Percentiles rank a stretch among this genome's conserved stretches.
Conservation (phyloP, 2,797 vertebrate species). For the Anguilla marmorata region DNA sequence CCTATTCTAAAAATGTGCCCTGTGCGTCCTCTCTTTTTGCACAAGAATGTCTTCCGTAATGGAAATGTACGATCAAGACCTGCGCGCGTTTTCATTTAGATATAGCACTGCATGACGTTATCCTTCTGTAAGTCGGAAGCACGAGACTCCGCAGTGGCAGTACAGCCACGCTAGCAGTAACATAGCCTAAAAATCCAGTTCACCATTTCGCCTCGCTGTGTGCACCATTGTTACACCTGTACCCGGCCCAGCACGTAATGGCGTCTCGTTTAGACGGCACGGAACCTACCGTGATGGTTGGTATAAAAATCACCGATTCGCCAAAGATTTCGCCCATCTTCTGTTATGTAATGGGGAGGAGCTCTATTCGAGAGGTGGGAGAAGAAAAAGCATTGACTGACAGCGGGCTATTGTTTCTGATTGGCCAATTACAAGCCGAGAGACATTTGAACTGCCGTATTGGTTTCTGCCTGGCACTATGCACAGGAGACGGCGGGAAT, state of each 20-base stretch:
- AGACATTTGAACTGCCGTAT: conserved; percentile 18
- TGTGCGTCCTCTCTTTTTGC: too few relatives aligned
- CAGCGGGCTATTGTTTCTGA: neutral
- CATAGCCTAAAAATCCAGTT: neutral
- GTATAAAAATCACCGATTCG: neutral
- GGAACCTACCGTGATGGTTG: neutral
- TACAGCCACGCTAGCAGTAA: neutral
- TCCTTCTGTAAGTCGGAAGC: neutral
- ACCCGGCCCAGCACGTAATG: neutral
- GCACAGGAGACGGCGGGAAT: neutral
- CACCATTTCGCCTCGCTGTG: neutral
- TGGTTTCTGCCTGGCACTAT: neutral
- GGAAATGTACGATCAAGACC: neutral
- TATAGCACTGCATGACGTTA: neutral
- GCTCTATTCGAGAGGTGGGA: conserved; percentile 18
- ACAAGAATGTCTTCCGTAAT: neutral
- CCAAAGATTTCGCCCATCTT: neutral
- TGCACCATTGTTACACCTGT: neutral
- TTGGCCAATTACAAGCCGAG: conserved; percentile 19
- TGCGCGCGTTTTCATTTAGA: neutral
- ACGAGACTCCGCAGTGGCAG: neutral
- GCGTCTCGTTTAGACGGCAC: neutral
- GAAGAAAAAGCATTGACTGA: conserved; percentile 27
- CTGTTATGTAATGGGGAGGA: conserved; percentile 38
- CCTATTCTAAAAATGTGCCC: neutral